These are phyloP conservation scores for Pristionchus japonicus DNA, from an alignment of 2,888 invertebrate species.

Conservation along the genomic window DNA sequence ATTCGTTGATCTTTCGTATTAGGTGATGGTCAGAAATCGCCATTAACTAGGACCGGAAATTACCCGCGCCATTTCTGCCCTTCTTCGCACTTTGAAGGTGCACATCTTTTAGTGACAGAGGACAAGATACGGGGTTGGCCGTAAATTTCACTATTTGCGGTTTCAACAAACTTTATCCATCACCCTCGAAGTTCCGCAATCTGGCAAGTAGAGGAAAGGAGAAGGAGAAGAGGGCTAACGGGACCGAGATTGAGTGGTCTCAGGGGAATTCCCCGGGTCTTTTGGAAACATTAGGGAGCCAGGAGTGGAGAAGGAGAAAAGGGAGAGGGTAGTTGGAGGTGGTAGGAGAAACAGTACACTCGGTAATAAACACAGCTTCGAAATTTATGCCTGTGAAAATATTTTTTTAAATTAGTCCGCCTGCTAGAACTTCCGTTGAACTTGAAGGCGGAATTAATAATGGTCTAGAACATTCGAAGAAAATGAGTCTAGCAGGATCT, in stretches of 20 bases:
- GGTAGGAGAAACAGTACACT: not conserved
- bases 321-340: not conserved
- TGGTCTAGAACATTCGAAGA: not conserved
- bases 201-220: not conserved
- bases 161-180: not conserved
- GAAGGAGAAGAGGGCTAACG: not conserved
- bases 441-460: not conserved
- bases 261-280: not conserved
- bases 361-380: not conserved
- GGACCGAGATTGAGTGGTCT: conserved; percentile 12
- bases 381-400: not conserved
- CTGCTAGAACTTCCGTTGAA: not conserved
- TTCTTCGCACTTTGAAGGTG: not conserved
- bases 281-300: conserved; percentile 17
- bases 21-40: not conserved
- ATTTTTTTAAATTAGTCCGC: not conserved
- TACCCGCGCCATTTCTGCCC: not conserved
- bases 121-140: not conserved
- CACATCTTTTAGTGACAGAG: not conserved
- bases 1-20: too few species aligned
- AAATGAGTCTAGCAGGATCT: not conserved
- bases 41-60: not conserved
- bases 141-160: not conserved
- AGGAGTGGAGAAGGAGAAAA: not conserved
- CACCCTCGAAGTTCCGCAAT: conserved; percentile 3